These are phyloP conservation scores for Catagonus wagneri DNA, from an alignment of 2,113 vertebrate genomes.

Conservation along the genomic window DNA sequence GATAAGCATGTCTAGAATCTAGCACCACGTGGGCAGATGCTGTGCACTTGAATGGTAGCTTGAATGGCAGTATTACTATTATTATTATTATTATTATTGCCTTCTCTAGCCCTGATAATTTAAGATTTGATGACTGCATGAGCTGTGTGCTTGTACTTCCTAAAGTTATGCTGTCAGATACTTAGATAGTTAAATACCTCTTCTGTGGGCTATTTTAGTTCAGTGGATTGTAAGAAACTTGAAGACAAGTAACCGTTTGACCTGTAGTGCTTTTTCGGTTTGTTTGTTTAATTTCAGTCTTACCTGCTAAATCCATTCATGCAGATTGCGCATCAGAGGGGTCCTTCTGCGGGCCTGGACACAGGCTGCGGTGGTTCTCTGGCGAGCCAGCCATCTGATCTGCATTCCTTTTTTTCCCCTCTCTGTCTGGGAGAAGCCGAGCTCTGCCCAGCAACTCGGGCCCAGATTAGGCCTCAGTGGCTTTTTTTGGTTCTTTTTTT, in stretches of 20 bases:
- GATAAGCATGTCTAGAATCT: neutral
- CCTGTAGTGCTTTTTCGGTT: neutral
- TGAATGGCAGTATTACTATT: neutral
- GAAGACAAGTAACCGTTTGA: neutral
- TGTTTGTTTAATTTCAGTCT: neutral
- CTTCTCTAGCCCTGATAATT: neutral
- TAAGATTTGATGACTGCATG: too few species aligned
- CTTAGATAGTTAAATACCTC: neutral
- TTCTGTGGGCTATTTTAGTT: neutral
- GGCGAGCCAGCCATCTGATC: neutral
- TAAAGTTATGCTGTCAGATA: neutral
- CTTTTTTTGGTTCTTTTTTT: slow-evolving; percentile 48
- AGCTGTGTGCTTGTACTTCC: neutral
- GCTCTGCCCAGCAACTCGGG: slow-evolving; percentile 22
- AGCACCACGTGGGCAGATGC: neutral
- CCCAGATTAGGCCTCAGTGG: neutral
- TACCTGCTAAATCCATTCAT: neutral
- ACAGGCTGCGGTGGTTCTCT: neutral
- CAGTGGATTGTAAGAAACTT: neutral
- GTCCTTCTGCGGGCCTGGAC: neutral
- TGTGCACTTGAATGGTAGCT: neutral
- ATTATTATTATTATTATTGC: neutral
- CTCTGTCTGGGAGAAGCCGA: neutral
- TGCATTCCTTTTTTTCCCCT: neutral
- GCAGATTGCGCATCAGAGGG: neutral